These are phyloP conservation scores for Elgaria multicarinata DNA, from an alignment of 2,113 vertebrate genomes.

Conservation along the genomic window DNA sequence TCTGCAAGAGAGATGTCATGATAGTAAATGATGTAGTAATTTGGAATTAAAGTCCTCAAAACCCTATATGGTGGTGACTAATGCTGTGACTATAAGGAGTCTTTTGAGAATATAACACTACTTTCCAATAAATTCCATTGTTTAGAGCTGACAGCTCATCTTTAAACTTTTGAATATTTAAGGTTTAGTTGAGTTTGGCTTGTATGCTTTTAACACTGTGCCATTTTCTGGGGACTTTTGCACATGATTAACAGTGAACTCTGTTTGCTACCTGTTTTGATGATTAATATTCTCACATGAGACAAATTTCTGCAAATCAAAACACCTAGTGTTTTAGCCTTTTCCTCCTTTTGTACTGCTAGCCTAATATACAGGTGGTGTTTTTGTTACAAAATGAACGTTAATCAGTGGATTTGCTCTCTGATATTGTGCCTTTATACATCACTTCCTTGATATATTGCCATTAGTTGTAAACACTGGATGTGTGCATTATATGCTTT, in stretches of 20 bases:
- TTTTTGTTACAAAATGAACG: conserved; percentile 35
- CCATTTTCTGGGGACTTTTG: conserved; percentile 55
- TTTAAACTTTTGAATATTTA: conserved; percentile 64
- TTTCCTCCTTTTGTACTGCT: conserved; percentile 39
- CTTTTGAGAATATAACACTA: conserved; percentile 11
- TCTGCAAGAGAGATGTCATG: background rate
- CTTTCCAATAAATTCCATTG: conserved; percentile 57
- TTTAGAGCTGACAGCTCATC: conserved; percentile 60
- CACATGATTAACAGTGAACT: conserved; percentile 64
- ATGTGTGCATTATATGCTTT: background rate
- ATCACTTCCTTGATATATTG: background rate
- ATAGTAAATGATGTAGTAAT: background rate
- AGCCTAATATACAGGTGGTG: conserved; percentile 7
- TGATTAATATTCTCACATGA: conserved; percentile 66
- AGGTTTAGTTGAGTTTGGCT: conserved; percentile 57
- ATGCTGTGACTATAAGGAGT: background rate
- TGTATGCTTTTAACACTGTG: conserved; percentile 51
- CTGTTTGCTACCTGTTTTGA: conserved; percentile 57
- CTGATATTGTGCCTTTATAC: conserved; percentile 13
- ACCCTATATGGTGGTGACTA: background rate
- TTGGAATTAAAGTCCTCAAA: background rate
- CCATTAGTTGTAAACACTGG: background rate
- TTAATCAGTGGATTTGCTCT: background rate
- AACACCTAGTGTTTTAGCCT: conserved; percentile 43
- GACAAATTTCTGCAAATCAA: conserved; percentile 54